Evolutionary conservation across 2,888 invertebrate genomes (phyloP).

Genomic region (Desoria tigrina): DNA sequence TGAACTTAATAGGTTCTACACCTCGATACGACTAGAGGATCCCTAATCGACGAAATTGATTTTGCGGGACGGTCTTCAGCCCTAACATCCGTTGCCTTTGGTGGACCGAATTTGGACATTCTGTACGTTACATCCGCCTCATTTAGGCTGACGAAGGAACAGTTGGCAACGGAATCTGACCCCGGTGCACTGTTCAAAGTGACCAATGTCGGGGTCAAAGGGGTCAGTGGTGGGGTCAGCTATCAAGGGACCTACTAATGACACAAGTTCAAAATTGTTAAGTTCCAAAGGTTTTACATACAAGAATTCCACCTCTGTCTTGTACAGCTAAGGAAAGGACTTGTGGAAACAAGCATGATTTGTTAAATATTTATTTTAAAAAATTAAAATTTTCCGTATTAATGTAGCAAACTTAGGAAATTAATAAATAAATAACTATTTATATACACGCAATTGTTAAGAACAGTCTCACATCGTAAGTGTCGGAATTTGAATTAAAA

Average conservation of each 20-base stretch:
- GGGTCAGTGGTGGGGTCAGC: neutral
- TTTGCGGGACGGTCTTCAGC: conserved; percentile 62
- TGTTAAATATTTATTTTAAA: no score
- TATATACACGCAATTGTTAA: no score
- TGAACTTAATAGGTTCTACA: conserved; percentile 62
- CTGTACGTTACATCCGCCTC: conserved; percentile 65
- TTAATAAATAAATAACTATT: no score
- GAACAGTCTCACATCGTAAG: no score
- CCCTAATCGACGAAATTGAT: conserved; percentile 61
- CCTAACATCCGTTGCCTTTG: conserved; percentile 70
- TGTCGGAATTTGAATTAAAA: no score
- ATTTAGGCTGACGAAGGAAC: conserved; percentile 11
- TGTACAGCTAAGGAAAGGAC: no score
- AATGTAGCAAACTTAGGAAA: no score
- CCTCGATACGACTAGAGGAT: conserved; percentile 63
- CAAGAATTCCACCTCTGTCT: no score
- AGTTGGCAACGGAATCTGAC: conserved; percentile 11
- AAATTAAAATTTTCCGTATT: no score
- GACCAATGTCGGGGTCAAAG: conserved; percentile 9
- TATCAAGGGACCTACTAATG: neutral
- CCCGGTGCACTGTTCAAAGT: conserved; percentile 21
- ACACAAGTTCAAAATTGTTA: no score
- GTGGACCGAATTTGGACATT: conserved; percentile 66
- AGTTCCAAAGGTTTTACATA: no score
- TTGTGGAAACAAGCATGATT: no score